Evolutionary conservation across 2,888 invertebrate species (phyloP).

Genomic region (Latheticus oryzae): DNA sequence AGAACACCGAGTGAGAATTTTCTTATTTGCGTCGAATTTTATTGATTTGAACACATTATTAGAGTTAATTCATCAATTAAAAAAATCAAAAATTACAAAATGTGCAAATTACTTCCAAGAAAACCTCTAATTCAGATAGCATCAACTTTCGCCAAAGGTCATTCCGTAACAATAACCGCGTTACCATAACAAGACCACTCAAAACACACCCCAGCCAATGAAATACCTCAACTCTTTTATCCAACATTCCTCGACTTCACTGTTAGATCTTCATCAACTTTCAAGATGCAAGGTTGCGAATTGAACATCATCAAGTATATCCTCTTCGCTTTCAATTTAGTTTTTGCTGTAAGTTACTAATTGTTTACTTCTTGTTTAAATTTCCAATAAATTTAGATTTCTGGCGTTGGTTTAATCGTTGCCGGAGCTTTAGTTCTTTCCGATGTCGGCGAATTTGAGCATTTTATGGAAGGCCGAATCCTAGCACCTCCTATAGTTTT

Average conservation of each 20-base stretch:
- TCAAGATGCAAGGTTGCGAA: constrained; percentile 64
- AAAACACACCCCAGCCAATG: constrained; percentile 20
- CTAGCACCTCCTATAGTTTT: constrained; percentile 86
- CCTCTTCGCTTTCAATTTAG: constrained; percentile 78
- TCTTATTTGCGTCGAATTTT: constrained; percentile 18
- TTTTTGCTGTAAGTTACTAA: constrained; percentile 78
- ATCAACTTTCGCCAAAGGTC: constrained; percentile 14
- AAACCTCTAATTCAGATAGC: neutral
- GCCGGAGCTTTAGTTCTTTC: constrained; percentile 80
- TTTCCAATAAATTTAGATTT: constrained; percentile 53
- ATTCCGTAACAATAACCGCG: constrained; percentile 5
- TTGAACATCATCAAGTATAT: constrained; percentile 81
- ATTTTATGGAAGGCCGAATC: constrained; percentile 82
- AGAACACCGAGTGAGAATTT: constrained; percentile 15
- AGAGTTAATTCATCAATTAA: too few relatives aligned
- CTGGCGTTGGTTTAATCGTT: constrained; percentile 77
- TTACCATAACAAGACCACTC: constrained; percentile 19
- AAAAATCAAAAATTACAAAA: too few relatives aligned
- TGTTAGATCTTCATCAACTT: constrained; percentile 6
- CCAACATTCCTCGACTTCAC: constrained; percentile 12
- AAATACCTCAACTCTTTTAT: constrained; percentile 1
- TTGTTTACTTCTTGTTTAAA: neutral
- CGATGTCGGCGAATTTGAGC: constrained; percentile 79
- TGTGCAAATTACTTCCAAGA: neutral
- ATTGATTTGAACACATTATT: constrained; percentile 7